These are phyloP conservation scores for Drosophila parthenogenetica DNA, from an alignment of 2,888 invertebrate genomes.

Conservation along the genomic window DNA sequence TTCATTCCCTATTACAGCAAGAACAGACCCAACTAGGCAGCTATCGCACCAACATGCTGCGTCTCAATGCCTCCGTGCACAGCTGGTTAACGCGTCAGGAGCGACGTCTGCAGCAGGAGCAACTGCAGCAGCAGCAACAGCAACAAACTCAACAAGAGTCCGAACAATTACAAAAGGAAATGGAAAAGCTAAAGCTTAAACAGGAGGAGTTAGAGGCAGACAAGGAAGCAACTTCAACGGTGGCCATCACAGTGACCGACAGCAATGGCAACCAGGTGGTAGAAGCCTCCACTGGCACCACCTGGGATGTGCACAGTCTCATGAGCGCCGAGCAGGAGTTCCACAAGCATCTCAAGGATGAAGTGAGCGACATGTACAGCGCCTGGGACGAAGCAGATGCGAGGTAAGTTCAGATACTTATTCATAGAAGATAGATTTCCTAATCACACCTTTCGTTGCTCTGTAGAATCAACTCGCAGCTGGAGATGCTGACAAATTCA, in stretches of 20 bases:
- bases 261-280: slow-evolving; percentile 77
- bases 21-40: slow-evolving; percentile 84
- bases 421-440: background rate
- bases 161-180: slow-evolving; percentile 46
- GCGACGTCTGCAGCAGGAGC: slow-evolving; percentile 82
- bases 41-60: slow-evolving; percentile 85
- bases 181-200: slow-evolving; percentile 6
- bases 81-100: slow-evolving; percentile 85
- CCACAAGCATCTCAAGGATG: slow-evolving; percentile 87
- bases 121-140: slow-evolving; percentile 72
- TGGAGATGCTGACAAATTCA: slow-evolving; percentile 90
- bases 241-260: slow-evolving; percentile 76
- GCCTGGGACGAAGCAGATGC: slow-evolving; percentile 89
- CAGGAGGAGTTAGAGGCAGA: slow-evolving; percentile 28
- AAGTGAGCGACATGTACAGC: slow-evolving; percentile 89
- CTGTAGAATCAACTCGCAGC: slow-evolving; percentile 89
- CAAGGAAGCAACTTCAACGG: slow-evolving; percentile 30
- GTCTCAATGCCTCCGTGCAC: slow-evolving; percentile 85
- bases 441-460: background rate
- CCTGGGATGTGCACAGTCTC: slow-evolving; percentile 76
- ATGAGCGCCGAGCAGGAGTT: slow-evolving; percentile 84
- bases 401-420: slow-evolving; percentile 85
- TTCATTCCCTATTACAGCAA: slow-evolving; percentile 70
- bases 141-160: slow-evolving; percentile 68
- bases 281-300: slow-evolving; percentile 57